Conservation (phyloP, 2,797 vertebrate species). For the Tarsius wallacei region DNA sequence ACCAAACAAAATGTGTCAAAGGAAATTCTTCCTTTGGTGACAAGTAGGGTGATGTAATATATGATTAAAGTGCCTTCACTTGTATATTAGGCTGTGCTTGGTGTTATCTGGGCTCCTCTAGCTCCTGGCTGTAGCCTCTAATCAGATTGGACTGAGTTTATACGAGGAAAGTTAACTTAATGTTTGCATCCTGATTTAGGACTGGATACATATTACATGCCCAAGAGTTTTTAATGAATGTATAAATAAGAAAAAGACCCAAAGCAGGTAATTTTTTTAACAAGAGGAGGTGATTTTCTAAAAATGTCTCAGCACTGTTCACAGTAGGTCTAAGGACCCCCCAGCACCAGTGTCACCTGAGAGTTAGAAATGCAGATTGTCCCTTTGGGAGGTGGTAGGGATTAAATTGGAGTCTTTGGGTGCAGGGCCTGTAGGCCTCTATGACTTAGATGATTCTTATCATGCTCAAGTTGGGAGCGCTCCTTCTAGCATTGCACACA, state of each 20-base stretch:
- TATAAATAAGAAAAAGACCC: neutral
- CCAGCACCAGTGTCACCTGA: neutral
- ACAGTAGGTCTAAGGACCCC: neutral
- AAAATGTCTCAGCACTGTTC: neutral
- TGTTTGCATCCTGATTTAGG: constrained; percentile 31
- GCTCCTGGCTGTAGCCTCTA: neutral
- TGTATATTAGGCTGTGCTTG: neutral
- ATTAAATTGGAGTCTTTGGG: neutral
- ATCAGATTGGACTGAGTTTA: neutral
- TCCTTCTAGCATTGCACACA: neutral
- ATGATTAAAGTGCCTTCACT: neutral
- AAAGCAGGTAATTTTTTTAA: constrained; percentile 31
- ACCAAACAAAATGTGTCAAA: constrained; percentile 18
- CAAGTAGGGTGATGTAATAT: neutral
- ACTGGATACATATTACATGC: neutral
- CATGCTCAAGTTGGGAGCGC: neutral
- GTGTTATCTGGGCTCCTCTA: neutral
- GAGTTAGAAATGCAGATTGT: constrained; percentile 2
- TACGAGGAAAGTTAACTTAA: neutral
- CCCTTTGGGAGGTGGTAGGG: neutral
- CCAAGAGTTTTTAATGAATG: neutral
- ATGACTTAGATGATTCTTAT: neutral
- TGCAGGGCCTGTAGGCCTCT: neutral
- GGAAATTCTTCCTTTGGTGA: constrained; percentile 14
- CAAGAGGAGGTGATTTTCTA: neutral